A percentile compares a stretch with the other conserved stretches of the same genome.
Evolutionary conservation across 2,113 vertebrate genomes (phyloP).

Genomic region (Ramphastos sulfuratus): DNA sequence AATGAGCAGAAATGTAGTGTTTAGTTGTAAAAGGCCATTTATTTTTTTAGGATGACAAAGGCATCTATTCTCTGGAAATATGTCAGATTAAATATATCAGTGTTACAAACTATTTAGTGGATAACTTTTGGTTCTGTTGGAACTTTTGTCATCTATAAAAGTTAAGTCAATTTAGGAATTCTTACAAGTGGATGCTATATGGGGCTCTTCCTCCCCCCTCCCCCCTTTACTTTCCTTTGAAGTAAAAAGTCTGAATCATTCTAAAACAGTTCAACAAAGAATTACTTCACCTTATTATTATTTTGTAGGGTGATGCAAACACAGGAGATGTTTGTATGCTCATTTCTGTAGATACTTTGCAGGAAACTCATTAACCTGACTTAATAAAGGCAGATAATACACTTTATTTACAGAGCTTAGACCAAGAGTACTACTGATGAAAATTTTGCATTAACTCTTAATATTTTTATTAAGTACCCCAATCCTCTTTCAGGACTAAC

Average conservation of each 20-base stretch:
- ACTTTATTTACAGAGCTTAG: neutral
- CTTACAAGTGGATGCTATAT: neutral
- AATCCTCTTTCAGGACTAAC: rapidly evolving
- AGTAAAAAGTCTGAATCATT: neutral
- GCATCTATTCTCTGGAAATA: neutral
- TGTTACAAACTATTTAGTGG: neutral
- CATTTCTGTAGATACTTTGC: neutral
- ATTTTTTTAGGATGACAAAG: neutral
- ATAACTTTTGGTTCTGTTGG: rapidly evolving
- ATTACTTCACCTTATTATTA: neutral
- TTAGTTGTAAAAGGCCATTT: neutral
- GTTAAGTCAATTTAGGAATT: neutral
- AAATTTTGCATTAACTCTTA: neutral
- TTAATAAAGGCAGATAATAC: neutral
- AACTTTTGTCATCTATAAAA: neutral
- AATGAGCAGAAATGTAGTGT: neutral
- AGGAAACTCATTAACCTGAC: neutral
- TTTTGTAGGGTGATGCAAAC: neutral
- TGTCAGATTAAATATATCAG: rapidly evolving
- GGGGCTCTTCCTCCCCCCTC: too few species aligned
- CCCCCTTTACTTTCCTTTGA: too few species aligned
- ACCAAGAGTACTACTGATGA: neutral
- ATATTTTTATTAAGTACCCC: neutral
- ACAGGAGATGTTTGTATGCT: neutral
- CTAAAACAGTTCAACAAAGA: neutral